Conservation (phyloP, 2,797 vertebrate genomes). For the Amazonetta brasiliensis region DNA sequence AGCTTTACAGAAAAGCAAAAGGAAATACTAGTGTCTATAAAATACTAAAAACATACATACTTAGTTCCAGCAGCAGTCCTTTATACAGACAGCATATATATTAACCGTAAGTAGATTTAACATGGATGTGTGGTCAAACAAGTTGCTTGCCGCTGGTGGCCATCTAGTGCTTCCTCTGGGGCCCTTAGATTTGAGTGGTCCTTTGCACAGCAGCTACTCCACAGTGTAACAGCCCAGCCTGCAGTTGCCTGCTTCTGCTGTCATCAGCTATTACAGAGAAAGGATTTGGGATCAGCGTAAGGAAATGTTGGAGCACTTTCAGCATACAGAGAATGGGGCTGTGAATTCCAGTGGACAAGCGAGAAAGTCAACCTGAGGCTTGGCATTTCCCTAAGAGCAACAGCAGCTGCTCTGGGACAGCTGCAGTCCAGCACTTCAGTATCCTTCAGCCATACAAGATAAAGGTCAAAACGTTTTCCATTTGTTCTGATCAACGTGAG, state of each 20-base stretch:
- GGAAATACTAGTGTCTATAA: neutral
- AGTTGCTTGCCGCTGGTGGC: neutral
- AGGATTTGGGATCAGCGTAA: neutral
- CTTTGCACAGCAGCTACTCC: slow-evolving; percentile 18
- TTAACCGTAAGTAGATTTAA: neutral
- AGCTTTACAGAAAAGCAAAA: slow-evolving; percentile 59
- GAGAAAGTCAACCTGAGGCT: slow-evolving; percentile 59
- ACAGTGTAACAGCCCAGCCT: neutral
- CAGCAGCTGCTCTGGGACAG: slow-evolving; percentile 27
- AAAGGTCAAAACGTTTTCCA: neutral
- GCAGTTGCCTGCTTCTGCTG: neutral
- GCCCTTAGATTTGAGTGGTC: neutral
- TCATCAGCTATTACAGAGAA: neutral
- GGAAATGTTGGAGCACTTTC: neutral
- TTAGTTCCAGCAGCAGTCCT: slow-evolving; percentile 44
- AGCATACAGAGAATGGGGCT: neutral
- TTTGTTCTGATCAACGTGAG: neutral
- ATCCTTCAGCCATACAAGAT: neutral
- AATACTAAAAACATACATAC: neutral
- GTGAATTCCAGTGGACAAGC: slow-evolving; percentile 52
- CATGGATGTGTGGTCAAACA: neutral
- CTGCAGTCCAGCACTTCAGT: neutral
- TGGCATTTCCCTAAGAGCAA: neutral
- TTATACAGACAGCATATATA: neutral
- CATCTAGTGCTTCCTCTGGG: neutral